Base-by-base conservation (phyloP, 2,113 vertebrate species). In the Rhodinocichla rosea region DNA sequence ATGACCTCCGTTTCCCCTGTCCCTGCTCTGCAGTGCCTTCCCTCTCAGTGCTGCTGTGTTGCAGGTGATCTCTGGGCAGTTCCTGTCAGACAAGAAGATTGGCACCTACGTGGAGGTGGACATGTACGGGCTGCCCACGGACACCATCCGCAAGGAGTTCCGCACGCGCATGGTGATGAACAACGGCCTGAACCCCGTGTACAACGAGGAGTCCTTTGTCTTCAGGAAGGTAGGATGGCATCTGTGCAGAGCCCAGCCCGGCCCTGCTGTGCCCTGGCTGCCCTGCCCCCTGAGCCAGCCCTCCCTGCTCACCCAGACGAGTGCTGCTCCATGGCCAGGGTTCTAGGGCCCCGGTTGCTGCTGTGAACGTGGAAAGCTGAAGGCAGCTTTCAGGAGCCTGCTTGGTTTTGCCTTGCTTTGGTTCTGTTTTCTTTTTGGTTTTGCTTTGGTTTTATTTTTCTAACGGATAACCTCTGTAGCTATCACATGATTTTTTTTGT, bases 91-190 rank as follows among this genome's bases (percentile, higher is more conserved):
- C 95, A 99, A 99, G 96, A 99, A 99, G 96, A 99, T 99, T 0
- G 99, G 99, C 70, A 99, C 99, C 0, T 99, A 99, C 2, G 99
- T 99, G 79, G 99, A 99, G 94, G 99, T 99, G 44, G 99, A 99
- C 80, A 99, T 99, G 99, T 99, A 99, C 4, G 99, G 99, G 7
- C 93, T 99, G 81, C 99, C 99, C 37, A 99, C 99, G 0, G 99
- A 99, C 97, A 99, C 99, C 10, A 99, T 99, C 78, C 98, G 99
- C 42, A 99, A 99, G 94, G 99, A 99, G 94, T 99, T 99, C 93
- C 98, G 99, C 73, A 99, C 99, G 1, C 98, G 99, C 44, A 99
- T 99, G 99, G 99, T 99, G 97, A 99, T 99, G 99, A 99, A 99
- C 98, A 99, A 99, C 13, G 99, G 99, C 14, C 98, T 99, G 73